These are phyloP conservation scores for Drosophila prolongata DNA, from an alignment of 2,888 invertebrate species.

Conservation along the genomic window DNA sequence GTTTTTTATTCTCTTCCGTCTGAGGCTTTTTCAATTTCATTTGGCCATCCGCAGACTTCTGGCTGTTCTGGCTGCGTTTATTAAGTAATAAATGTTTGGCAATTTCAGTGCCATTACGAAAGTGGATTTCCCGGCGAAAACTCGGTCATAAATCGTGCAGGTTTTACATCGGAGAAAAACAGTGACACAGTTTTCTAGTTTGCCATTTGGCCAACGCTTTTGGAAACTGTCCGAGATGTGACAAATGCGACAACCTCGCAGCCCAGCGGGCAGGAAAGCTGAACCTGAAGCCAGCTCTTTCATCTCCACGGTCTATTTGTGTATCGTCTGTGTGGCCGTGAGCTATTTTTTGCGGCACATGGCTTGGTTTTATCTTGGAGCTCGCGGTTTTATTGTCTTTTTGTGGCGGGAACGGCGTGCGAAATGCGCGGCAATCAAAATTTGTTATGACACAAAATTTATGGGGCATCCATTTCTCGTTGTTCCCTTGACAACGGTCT, in stretches of 20 bases:
- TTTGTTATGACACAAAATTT: constrained; percentile 43
- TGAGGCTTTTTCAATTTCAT: constrained; percentile 59
- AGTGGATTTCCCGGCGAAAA: constrained; percentile 51
- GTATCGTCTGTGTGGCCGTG: constrained; percentile 36
- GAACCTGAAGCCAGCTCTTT: constrained; percentile 10
- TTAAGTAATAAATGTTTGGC: constrained; percentile 73
- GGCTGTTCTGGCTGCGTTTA: constrained; percentile 49
- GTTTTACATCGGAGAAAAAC: constrained; percentile 29
- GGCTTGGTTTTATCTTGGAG: constrained; percentile 49
- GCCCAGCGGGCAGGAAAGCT: constrained; percentile 32
- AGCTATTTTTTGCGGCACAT: constrained; percentile 42
- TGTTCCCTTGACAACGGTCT: constrained; percentile 28
- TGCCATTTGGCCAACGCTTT: constrained; percentile 59
- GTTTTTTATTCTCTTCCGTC: constrained; percentile 37
- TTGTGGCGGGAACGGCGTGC: constrained; percentile 45
- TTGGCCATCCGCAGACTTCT: constrained; percentile 10
- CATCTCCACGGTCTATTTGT: constrained; percentile 35
- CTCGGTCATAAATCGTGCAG: constrained; percentile 54
- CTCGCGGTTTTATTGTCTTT: constrained; percentile 49
- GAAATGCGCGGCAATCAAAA: constrained; percentile 54
- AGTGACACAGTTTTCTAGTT: constrained; percentile 61
- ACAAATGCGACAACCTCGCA: constrained; percentile 61
- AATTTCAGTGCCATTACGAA: constrained; percentile 59
- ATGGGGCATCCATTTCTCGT: constrained; percentile 47
- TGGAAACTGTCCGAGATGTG: constrained; percentile 55